Base-by-base conservation (phyloP, 2,888 invertebrate species). In the Cerceris rybyensis region DNA sequence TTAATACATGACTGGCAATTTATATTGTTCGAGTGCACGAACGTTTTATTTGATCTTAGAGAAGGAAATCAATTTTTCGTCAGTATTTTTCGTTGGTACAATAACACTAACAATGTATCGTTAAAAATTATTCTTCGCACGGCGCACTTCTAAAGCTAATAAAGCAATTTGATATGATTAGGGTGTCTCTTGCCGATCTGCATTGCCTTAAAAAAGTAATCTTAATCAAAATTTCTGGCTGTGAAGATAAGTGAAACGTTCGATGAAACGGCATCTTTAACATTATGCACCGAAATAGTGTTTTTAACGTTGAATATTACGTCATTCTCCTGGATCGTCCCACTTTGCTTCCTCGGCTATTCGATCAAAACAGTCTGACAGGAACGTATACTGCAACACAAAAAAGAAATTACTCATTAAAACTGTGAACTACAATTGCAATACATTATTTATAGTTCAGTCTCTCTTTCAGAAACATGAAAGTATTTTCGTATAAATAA, bases 351-450 rank as follows among this genome's bases (percentile, higher is more conserved):
- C 98, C 92, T 98, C 98, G 92, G 97, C 96, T 94, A 98, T 97
- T 94, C 98, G 95, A 92, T 98, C 98, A 94, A 99, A 98, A 93
- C 99, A 98, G 93, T 98, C 98, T 93, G 96, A 95, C 91, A 98
- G 95, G 94, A 96, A 98, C 90, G 96, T 95, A 90, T 96, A 97
- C 98, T 98, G 94, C 42, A 86, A 87, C 4, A 60, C 13, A 75
- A 65, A 70, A 77, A n/a, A 42, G 6, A 55, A 55, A 16, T 9
- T 17, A 1, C 16, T 1, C n/a, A 2, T 52, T 14, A 7, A 11
- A 13, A 0, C 0, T 52, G 1, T 52, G 2, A 52, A 52, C n/a
- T 0, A 7, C 46, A 1, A 1, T 1, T 13, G 13, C 8, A 46
- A 5, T 5, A 8, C 13, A 13, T 46, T 5, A 28, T 28, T 28